Evolutionary conservation across 2,797 vertebrate genomes (phyloP).

Genomic region (Synanceia verrucosa): DNA sequence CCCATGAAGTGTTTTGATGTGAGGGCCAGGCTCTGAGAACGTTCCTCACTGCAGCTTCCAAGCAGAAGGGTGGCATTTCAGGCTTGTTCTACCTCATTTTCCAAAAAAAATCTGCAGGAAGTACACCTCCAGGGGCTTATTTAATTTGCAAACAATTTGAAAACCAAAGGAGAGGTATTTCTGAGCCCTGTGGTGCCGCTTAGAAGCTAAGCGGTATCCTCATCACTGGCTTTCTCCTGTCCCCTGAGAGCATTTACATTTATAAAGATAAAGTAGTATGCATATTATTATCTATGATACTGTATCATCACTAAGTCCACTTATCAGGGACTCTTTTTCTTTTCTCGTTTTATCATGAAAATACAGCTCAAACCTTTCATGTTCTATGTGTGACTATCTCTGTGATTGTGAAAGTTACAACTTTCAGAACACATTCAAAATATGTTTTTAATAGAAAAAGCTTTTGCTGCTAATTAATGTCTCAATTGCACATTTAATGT

Average conservation of each 20-base stretch:
- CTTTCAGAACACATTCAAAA: background rate
- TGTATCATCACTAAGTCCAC: conserved; percentile 15
- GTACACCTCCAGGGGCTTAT: conserved; percentile 46
- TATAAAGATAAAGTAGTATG: conserved; percentile 41
- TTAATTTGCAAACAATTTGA: conserved; percentile 73
- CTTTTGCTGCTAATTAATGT: conserved; percentile 1
- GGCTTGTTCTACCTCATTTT: conserved; percentile 45
- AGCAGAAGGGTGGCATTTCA: conserved; percentile 33
- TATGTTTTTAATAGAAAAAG: background rate
- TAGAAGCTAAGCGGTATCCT: conserved; percentile 52
- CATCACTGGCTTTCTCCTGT: conserved; percentile 30
- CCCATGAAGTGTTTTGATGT: conserved; percentile 33
- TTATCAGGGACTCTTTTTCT: background rate
- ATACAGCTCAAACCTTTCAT: background rate
- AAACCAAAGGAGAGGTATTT: conserved; percentile 60
- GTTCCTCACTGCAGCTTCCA: conserved; percentile 33
- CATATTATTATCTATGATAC: conserved; percentile 45
- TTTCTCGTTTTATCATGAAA: conserved; percentile 1
- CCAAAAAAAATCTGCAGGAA: conserved; percentile 38
- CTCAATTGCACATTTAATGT: no score
- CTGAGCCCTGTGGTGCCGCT: conserved; percentile 49
- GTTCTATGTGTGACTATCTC: background rate
- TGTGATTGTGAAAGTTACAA: background rate
- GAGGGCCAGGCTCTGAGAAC: conserved; percentile 21
- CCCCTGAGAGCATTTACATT: conserved; percentile 45